A percentile compares a stretch with the other conserved stretches of the same genome.
phyloP scores from a whole-genome alignment of 2,888 invertebrate genomes.

The Caenorhabditis sp. region DNA sequence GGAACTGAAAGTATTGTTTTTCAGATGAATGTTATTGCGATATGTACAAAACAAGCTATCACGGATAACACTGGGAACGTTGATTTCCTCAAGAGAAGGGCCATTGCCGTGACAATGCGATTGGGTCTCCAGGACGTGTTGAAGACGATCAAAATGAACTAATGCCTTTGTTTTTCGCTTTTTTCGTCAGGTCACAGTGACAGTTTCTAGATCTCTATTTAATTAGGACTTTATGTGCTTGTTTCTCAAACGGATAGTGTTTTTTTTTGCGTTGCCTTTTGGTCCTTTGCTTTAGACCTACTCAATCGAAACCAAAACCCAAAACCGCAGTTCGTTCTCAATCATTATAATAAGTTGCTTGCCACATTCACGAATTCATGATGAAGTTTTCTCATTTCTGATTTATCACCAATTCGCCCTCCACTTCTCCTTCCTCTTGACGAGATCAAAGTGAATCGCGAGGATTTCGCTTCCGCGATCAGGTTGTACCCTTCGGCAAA shows the following conservation, averaged over 20 bases:
- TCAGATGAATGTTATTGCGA: constrained; percentile 50
- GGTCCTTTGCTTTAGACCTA: constrained; percentile 14
- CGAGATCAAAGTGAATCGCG: constrained; percentile 27
- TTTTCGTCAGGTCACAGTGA: background rate
- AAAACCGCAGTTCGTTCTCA: background rate
- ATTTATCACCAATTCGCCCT: constrained; percentile 27
- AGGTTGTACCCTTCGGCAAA: constrained; percentile 34
- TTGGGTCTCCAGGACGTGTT: constrained; percentile 48
- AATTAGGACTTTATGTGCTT: too few relatives aligned
- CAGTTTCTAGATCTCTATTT: background rate
- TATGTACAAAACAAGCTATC: constrained; percentile 52
- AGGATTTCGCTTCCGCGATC: constrained; percentile 46
- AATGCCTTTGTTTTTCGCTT: background rate
- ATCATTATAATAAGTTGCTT: background rate
- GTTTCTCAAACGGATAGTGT: too few relatives aligned
- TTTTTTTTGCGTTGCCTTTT: background rate
- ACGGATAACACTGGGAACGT: constrained; percentile 26
- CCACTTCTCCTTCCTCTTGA: background rate
- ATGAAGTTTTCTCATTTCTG: constrained; percentile 18
- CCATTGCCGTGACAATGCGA: constrained; percentile 45
- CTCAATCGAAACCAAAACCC: too few relatives aligned
- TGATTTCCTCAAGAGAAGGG: constrained; percentile 43
- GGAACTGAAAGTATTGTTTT: background rate
- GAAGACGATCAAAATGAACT: constrained; percentile 50
- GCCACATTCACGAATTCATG: constrained; percentile 25